Conservation (phyloP, 2,113 vertebrate genomes). For the Microtus montanus region DNA sequence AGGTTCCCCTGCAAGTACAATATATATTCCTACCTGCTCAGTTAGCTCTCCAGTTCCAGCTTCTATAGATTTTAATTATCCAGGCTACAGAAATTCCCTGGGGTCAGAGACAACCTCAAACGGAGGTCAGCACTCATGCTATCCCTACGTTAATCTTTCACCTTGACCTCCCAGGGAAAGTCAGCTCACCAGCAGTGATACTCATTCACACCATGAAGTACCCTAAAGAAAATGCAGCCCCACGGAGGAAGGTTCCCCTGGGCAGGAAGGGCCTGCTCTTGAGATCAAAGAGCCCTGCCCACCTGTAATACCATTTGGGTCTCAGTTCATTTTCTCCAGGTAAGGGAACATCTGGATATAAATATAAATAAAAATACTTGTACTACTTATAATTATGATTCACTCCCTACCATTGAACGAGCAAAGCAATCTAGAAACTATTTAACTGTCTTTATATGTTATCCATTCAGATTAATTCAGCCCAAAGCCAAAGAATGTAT, state of each 20-base stretch:
- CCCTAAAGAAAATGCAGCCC: neutral
- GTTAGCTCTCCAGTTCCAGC: too few species aligned
- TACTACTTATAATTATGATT: neutral
- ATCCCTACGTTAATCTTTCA: neutral
- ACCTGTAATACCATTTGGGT: neutral
- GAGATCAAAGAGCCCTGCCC: neutral
- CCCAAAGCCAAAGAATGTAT: neutral
- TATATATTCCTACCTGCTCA: neutral
- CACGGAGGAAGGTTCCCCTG: neutral
- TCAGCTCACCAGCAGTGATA: neutral
- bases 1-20: neutral
- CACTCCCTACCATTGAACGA: neutral
- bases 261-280: neutral
- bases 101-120: slow-evolving; percentile 27
- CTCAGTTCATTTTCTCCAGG: neutral
- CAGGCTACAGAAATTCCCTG: neutral
- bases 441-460: neutral
- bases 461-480: neutral
- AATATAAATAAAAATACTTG: neutral
- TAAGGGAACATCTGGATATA: neutral
- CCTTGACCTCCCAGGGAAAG: neutral
- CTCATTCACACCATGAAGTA: neutral
- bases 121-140: neutral
- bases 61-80: slow-evolving; percentile 41
- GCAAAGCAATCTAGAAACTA: neutral